Base-by-base conservation (phyloP, 2,113 vertebrate species). In the Pseudolaguvia tuberculata region DNA sequence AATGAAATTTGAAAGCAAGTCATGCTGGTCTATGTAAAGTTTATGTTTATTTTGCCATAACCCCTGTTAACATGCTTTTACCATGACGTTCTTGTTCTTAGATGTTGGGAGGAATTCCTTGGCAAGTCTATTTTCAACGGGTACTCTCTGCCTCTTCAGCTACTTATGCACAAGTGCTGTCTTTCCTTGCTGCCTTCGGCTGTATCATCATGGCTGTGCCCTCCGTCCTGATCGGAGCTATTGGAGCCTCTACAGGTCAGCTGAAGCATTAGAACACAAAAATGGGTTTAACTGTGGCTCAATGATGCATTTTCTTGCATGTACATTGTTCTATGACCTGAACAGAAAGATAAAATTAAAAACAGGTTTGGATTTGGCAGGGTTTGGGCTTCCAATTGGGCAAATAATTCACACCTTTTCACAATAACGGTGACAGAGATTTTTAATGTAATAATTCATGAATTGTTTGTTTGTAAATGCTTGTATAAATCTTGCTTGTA, bases 111-210 rank as follows among this genome's bases (percentile, higher is more conserved):
- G 96, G 97, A 79, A 96, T 99, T 50, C 97, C 96, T 0, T 99
- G 97, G 97, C 97, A 99, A 83, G 96, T 98, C 0, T 99, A 99
- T 90, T 99, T 99, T 87, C 97, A 99, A 83, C 85, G 97, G 81
- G 96, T 99, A 69, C 92, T 99, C 45, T 99, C 97, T 59, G 94
- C 95, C n/a, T 99, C 97, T 71, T 99, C 97, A 31, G 96, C 97
- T 72, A 95, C 93, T 23, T 99, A 99, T 8, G 97, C 97, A 62
- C 97, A 98, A 87, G 94, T 99, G 48, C 88, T 99, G 58, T 99
- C 97, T 74, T 94, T 98, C 85, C 85, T 99, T 81, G 97, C 97
- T 79, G 96, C 96, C 23, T 97, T 99, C 18, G 97, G 96, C 20
- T 98, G 96, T 84, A 81, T 99, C 51, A 75, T 99, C 82, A 99